Evolutionary conservation across 2,797 vertebrate species (phyloP).

Genomic region (Pteropus rufus): DNA sequence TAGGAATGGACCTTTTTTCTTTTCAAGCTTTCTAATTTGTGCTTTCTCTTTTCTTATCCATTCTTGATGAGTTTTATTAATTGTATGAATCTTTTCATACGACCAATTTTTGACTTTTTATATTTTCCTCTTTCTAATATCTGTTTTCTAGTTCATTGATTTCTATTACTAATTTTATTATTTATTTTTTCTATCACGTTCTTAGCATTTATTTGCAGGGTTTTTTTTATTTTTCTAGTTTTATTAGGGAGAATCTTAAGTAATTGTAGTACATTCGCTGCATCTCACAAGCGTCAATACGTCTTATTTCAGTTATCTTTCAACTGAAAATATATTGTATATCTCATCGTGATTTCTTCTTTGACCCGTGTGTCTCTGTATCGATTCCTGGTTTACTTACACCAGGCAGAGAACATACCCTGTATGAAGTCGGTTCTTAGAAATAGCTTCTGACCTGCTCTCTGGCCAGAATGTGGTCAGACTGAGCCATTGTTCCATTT

Average conservation of each 20-base stretch:
- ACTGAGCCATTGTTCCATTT: too few species aligned
- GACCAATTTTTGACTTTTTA: background rate
- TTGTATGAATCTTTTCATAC: background rate
- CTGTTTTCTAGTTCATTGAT: background rate
- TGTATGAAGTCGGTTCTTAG: background rate
- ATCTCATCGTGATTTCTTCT: background rate
- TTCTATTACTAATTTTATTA: background rate
- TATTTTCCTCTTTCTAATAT: background rate
- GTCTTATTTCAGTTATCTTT: background rate
- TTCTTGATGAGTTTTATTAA: background rate
- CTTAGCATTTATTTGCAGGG: background rate
- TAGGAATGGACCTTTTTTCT: too few species aligned
- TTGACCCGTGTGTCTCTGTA: background rate
- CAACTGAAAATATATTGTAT: background rate
- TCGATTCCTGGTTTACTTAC: background rate
- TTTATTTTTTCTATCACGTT: background rate
- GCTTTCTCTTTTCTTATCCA: background rate
- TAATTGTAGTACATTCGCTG: background rate
- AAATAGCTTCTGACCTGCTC: background rate
- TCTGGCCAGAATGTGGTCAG: background rate
- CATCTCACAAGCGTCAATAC: background rate
- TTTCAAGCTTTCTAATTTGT: background rate
- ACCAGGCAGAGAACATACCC: background rate
- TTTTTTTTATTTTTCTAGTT: too few species aligned
- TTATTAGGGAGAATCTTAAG: background rate